Evolutionary conservation across 1,140 invertebrate genomes (phyloP).

Genomic region (Temnothorax nylanderi): DNA sequence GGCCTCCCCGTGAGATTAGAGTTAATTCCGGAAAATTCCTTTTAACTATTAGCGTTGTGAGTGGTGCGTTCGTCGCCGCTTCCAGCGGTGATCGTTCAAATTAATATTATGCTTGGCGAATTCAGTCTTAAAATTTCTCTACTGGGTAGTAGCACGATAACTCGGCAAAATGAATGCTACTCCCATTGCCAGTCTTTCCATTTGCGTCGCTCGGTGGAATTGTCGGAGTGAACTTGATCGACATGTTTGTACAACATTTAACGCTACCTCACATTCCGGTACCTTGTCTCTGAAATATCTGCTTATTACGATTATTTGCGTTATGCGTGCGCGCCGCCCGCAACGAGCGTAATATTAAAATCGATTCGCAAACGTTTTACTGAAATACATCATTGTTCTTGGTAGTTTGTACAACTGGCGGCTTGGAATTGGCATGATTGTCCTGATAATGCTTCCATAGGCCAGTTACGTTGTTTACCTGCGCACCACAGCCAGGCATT

Average conservation of each 20-base stretch:
- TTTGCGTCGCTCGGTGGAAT: slow-evolving; percentile 75
- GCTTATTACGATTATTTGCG: slow-evolving; percentile 13
- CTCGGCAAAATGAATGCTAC: slow-evolving; percentile 79
- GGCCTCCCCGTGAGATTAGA: slow-evolving; percentile 54
- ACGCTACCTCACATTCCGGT: slow-evolving; percentile 80
- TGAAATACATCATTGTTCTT: slow-evolving; percentile 81
- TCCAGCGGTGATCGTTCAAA: slow-evolving; percentile 72
- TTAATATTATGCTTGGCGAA: slow-evolving; percentile 82
- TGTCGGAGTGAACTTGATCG: slow-evolving; percentile 79
- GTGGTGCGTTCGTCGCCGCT: slow-evolving; percentile 68
- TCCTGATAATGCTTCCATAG: slow-evolving; percentile 85
- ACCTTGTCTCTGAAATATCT: slow-evolving; percentile 79
- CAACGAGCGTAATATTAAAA: slow-evolving; percentile 1
- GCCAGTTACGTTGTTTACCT: slow-evolving; percentile 81
- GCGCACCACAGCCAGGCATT: slow-evolving; percentile 82
- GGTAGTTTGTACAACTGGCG: slow-evolving; percentile 72
- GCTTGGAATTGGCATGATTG: slow-evolving; percentile 83
- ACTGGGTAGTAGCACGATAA: slow-evolving; percentile 78
- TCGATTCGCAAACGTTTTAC: slow-evolving; percentile 66
- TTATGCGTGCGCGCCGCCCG: neutral
- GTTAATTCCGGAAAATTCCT: slow-evolving; percentile 78
- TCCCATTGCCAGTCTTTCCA: slow-evolving; percentile 82
- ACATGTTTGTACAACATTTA: slow-evolving; percentile 82
- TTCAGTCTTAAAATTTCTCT: slow-evolving; percentile 84
- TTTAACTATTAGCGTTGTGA: slow-evolving; percentile 73